These are phyloP conservation scores for Cotesia congregata DNA, from an alignment of 2,888 invertebrate species.

Conservation along the genomic window DNA sequence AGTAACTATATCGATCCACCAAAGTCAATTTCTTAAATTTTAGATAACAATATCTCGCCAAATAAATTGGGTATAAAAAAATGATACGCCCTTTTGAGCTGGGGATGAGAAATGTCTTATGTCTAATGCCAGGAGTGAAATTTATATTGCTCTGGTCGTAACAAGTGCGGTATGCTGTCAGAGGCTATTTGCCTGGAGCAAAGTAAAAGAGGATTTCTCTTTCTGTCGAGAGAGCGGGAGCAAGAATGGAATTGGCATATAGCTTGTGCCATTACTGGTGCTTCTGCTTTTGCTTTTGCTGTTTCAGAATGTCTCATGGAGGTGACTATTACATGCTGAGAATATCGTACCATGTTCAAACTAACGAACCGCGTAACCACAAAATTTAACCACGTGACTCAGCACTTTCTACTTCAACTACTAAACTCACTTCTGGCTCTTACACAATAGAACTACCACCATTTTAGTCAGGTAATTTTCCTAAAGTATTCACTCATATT, in stretches of 20 bases:
- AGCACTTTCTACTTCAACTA: conserved; percentile 46
- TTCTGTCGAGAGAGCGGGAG: neutral
- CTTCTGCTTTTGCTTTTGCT: neutral
- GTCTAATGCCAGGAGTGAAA: conserved; percentile 1
- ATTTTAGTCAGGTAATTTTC: conserved; percentile 15
- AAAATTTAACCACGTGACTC: conserved; percentile 45
- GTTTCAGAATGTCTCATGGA: neutral
- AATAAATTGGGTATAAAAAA: too few species aligned
- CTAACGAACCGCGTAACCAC: conserved; percentile 49
- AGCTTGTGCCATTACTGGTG: neutral
- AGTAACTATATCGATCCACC: too few species aligned
- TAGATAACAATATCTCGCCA: too few species aligned
- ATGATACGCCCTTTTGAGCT: too few species aligned
- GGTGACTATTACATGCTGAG: conserved; percentile 33
- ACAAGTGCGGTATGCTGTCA: conserved; percentile 3
- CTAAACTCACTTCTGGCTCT: conserved; percentile 9
- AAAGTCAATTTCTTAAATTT: too few species aligned
- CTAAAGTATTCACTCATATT: conserved; percentile 15
- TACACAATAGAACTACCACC: conserved; percentile 24
- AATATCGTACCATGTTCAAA: conserved; percentile 47
- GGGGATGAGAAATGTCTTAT: too few species aligned
- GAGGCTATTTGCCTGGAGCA: neutral
- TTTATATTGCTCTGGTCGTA: conserved; percentile 20
- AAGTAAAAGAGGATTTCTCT: conserved; percentile 13
- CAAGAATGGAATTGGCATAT: neutral